phyloP scores from a whole-genome alignment of 2,888 invertebrate species.

The Orthonevra nobilis region DNA sequence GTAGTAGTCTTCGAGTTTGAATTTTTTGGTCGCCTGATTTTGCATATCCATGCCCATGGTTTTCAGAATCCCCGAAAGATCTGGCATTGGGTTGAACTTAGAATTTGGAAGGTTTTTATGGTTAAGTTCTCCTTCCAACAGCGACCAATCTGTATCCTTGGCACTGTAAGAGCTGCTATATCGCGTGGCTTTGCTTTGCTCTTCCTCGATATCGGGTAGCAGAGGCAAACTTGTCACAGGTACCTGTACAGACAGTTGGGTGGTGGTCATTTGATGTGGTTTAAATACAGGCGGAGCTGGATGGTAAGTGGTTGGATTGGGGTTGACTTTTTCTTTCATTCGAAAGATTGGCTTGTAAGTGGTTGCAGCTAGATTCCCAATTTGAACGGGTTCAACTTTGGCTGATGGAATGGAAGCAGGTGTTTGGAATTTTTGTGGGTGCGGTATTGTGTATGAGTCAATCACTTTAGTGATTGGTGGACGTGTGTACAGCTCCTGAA shows the following conservation, averaged over 20 bases:
- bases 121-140: conserved; percentile 59
- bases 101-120: conserved; percentile 4
- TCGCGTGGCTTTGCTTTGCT: conserved; percentile 72
- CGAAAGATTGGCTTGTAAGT: conserved; percentile 81
- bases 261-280: conserved; percentile 72
- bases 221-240: conserved; percentile 48
- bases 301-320: conserved; percentile 71
- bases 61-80: conserved; percentile 77
- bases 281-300: conserved; percentile 68
- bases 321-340: conserved; percentile 60
- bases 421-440: conserved; percentile 76
- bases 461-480: conserved; percentile 79
- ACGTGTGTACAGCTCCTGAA: conserved; percentile 78
- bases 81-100: conserved; percentile 50
- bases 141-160: conserved; percentile 75
- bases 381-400: conserved; percentile 73
- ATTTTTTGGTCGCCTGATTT: conserved; percentile 73
- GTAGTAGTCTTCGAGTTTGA: conserved; percentile 75
- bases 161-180: conserved; percentile 81
- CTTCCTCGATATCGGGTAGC: conserved; percentile 49
- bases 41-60: conserved; percentile 79
- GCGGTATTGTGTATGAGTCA: conserved; percentile 76
- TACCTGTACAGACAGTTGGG: conserved; percentile 72
- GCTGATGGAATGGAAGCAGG: conserved; percentile 74
- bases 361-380: conserved; percentile 78